Percentiles rank a stretch among this genome's conserved stretches.
These are phyloP conservation scores for Zaprionus capensis DNA, from an alignment of 1,140 invertebrate species.

Conservation along the genomic window DNA sequence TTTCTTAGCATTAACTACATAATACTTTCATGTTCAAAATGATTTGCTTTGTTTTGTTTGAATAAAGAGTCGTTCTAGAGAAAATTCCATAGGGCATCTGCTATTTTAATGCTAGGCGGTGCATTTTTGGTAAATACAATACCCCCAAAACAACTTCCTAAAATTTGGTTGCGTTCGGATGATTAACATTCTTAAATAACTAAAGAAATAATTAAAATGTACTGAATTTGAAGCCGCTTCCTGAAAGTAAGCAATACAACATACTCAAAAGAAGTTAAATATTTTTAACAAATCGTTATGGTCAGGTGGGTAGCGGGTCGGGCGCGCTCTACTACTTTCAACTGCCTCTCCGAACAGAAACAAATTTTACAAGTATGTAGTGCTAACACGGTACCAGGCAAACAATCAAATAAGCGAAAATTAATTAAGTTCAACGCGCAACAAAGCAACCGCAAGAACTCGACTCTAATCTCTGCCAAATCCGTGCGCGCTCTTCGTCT, in stretches of 20 bases:
- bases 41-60: background rate
- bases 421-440: conserved; percentile 63
- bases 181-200: too few species aligned
- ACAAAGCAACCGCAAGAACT: conserved; percentile 46
- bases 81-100: background rate
- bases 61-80: background rate
- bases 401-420: conserved; percentile 58
- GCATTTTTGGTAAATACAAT: too few species aligned
- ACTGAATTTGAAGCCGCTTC: too few species aligned
- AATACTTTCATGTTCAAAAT: background rate
- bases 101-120: too few species aligned
- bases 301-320: too few species aligned
- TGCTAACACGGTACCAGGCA: background rate
- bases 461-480: conserved; percentile 64
- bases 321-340: background rate
- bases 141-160: too few species aligned
- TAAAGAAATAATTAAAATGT: too few species aligned
- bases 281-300: too few species aligned
- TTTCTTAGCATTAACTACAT: background rate
- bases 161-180: too few species aligned
- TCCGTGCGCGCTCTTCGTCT: conserved; percentile 20
- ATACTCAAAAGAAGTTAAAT: too few species aligned
- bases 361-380: too few species aligned
- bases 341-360: background rate
- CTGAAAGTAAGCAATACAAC: too few species aligned